Evolutionary conservation across 1,140 invertebrate species (phyloP).

Genomic region (Drosophila sproati): DNA sequence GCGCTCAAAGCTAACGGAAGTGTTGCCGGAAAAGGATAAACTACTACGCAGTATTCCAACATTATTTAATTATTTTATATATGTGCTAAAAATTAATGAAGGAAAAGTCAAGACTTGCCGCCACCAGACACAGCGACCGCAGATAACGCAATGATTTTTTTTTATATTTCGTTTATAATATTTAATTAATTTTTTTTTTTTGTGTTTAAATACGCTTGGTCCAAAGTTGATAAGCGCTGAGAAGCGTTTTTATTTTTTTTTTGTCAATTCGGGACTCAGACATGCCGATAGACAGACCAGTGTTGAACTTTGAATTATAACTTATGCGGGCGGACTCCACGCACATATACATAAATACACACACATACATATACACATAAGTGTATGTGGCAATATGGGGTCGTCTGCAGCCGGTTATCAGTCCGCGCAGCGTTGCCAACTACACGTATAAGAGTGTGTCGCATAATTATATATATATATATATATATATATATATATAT

Average conservation of each 20-base stretch:
- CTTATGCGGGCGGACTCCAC: conserved; percentile 65
- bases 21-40: conserved; percentile 59
- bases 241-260: conserved; percentile 22
- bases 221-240: conserved; percentile 40
- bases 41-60: conserved; percentile 40
- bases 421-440: conserved; percentile 38
- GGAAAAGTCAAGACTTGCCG: conserved; percentile 52
- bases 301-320: conserved; percentile 48
- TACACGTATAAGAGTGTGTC: conserved; percentile 36
- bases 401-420: conserved; percentile 53
- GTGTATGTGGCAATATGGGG: conserved; percentile 50
- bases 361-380: background rate
- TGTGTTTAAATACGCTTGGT: conserved; percentile 24
- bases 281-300: conserved; percentile 23
- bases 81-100: background rate
- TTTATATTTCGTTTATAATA: conserved; percentile 2
- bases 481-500: too few species aligned
- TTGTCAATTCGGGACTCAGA: conserved; percentile 49
- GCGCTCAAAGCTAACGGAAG: conserved; percentile 45
- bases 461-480: conserved; percentile 18
- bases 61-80: conserved; percentile 5
- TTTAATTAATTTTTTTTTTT: conserved; percentile 16
- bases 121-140: conserved; percentile 22
- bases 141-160: conserved; percentile 36
- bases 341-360: background rate